A percentile compares a stretch with the other conserved stretches of the same genome.
These are phyloP conservation scores for Athalia circularis DNA, from an alignment of 2,888 invertebrate species.

Conservation along the genomic window DNA sequence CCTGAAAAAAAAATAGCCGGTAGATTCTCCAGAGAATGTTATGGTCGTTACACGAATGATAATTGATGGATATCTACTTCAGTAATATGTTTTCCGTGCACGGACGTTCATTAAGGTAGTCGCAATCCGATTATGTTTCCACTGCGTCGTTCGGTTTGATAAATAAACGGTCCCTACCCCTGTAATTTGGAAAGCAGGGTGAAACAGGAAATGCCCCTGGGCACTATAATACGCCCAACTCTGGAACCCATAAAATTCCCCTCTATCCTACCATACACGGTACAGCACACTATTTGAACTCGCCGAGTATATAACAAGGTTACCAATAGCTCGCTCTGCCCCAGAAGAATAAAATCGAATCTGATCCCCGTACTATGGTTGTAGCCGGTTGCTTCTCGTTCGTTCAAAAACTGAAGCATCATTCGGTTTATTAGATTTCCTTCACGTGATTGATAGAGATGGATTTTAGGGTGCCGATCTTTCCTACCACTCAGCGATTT, in stretches of 20 bases:
- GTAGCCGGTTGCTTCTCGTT: not conserved
- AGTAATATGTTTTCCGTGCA: not conserved
- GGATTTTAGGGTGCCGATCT: not conserved
- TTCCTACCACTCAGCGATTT: constrained; percentile 1
- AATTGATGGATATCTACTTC: not conserved
- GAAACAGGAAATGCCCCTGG: constrained; percentile 3
- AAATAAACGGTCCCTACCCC: not conserved
- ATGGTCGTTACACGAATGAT: not conserved
- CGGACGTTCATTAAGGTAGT: constrained; percentile 1
- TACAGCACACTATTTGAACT: not conserved
- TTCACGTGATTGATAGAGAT: constrained; percentile 1
- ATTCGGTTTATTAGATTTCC: constrained; percentile 6
- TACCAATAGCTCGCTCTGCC: not conserved
- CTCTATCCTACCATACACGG: not conserved
- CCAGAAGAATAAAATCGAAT: not conserved
- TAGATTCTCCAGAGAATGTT: too few species aligned
- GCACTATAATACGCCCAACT: not conserved
- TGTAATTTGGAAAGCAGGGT: constrained; percentile 2
- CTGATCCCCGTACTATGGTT: not conserved
- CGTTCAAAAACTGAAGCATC: constrained; percentile 3
- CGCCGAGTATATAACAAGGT: not conserved
- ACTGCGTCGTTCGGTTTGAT: constrained; percentile 1
- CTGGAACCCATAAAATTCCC: not conserved
- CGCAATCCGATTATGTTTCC: constrained; percentile 1
- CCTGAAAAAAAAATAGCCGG: too few species aligned